Evolutionary conservation across 1,140 invertebrate species (phyloP).

Genomic region (Drosophila subpulchrella): DNA sequence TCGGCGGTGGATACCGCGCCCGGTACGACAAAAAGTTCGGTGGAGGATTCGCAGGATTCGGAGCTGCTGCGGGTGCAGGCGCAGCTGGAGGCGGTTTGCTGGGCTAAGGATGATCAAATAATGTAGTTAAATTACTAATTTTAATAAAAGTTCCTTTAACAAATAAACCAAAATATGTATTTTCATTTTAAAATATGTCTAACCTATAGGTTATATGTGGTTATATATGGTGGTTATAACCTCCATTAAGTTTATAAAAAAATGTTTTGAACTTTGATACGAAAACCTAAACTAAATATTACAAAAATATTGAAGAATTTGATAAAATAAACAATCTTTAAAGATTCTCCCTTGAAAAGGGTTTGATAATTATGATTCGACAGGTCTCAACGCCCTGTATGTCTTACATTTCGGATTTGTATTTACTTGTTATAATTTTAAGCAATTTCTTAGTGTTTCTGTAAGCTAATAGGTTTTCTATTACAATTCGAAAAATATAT

Average conservation of each 20-base stretch:
- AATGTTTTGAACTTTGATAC: no score
- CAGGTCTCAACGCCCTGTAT: no score
- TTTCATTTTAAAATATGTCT: not conserved
- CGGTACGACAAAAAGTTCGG: slow-evolving; percentile 65
- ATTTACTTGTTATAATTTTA: not conserved
- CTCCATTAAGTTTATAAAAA: no score
- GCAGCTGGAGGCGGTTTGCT: slow-evolving; percentile 45
- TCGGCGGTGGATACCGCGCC: slow-evolving; percentile 67
- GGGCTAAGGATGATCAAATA: slow-evolving; percentile 26
- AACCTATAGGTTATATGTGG: no score
- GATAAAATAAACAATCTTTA: no score
- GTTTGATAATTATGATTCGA: no score
- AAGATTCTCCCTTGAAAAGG: no score
- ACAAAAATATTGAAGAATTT: no score
- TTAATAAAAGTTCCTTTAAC: not conserved
- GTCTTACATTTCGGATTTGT: not conserved
- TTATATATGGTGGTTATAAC: no score
- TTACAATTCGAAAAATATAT: not conserved
- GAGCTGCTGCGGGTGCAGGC: slow-evolving; percentile 43
- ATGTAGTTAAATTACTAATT: slow-evolving; percentile 9
- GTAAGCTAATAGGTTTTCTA: not conserved
- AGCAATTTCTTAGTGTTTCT: no score
- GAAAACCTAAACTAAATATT: no score
- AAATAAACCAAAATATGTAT: not conserved
- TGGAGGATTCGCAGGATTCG: slow-evolving; percentile 46